These are phyloP conservation scores for Paramormyrops hopkinsi DNA, from an alignment of 2,797 vertebrate genomes.

Conservation along the genomic window DNA sequence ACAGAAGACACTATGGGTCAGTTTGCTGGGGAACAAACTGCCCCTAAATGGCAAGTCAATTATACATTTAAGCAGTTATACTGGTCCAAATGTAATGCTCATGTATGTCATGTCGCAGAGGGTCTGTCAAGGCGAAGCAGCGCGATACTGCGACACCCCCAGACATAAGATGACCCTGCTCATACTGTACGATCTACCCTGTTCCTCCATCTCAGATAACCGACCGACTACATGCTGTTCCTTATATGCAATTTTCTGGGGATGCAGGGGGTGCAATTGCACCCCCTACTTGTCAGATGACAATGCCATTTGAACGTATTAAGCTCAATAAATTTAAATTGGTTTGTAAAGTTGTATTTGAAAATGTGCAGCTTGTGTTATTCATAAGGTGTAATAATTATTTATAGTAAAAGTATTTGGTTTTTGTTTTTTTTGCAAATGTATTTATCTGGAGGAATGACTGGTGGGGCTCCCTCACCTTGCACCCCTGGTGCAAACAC, in stretches of 20 bases:
- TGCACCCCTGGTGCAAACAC: neutral
- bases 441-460: neutral
- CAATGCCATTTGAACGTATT: neutral
- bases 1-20: neutral
- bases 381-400: neutral
- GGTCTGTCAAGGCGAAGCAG: neutral
- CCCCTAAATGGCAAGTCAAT: neutral
- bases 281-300: neutral
- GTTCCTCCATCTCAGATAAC: constrained; percentile 2
- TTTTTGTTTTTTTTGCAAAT: neutral
- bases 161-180: neutral
- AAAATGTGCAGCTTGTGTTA: neutral
- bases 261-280: neutral
- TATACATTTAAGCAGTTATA: neutral
- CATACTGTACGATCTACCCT: neutral
- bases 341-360: neutral
- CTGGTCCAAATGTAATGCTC: neutral
- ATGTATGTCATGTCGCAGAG: neutral
- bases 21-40: neutral
- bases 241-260: neutral
- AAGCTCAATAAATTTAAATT: neutral
- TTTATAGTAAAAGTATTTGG: neutral
- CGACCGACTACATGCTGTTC: neutral
- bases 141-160: neutral
- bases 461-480: neutral